Base-by-base conservation (phyloP, 2,888 invertebrate genomes). In the Argyresthia albistria region DNA sequence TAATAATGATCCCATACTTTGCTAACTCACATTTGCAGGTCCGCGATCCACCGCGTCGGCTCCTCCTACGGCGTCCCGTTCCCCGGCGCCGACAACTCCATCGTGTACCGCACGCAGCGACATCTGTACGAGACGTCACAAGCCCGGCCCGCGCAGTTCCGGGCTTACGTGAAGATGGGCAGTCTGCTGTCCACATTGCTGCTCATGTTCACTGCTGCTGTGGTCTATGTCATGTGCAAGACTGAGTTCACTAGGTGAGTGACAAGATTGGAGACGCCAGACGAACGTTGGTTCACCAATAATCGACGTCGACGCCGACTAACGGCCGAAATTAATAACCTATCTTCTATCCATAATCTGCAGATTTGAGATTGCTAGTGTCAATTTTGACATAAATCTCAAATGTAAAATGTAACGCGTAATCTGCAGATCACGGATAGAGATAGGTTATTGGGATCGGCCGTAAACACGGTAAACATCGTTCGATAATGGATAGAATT, bases 41-140 rank as follows among this genome's bases (percentile, higher is more conserved):
- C 76, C 0, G 45, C 80, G 0, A 53, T 93, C 16, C 93, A 93
- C 69, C 78, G 76, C 54, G 63, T 71, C 0, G 58, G 72, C 10
- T 67, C 74, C 1, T 58, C 67, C 1, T 95, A 93, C 89, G 93
- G 92, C 62, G 59, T 95, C 0, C 93, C 95, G 0, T 97, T 98
- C 80, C 91, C 91, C 0, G 96, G 96, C 36, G 87, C 95, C 8
- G 98, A 98, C 83, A 89, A 91, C 55, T 92, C 97, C 1, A 92
- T 98, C 0, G 91, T 94, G n/a, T 81, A 90, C 69, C 90, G 98
- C 48, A 92, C 96, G 0, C 97, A 98, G 73, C 89, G 94, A 51
- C 90, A 89, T 68, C 89, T 95, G 15, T 92, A 91, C 69, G 91
- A 93, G 45, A 73, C 82, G 1, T 89, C 91, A 0, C 90, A 92